Evolutionary conservation across 2,888 invertebrate species (phyloP).

Genomic region (Bugula neritina): DNA sequence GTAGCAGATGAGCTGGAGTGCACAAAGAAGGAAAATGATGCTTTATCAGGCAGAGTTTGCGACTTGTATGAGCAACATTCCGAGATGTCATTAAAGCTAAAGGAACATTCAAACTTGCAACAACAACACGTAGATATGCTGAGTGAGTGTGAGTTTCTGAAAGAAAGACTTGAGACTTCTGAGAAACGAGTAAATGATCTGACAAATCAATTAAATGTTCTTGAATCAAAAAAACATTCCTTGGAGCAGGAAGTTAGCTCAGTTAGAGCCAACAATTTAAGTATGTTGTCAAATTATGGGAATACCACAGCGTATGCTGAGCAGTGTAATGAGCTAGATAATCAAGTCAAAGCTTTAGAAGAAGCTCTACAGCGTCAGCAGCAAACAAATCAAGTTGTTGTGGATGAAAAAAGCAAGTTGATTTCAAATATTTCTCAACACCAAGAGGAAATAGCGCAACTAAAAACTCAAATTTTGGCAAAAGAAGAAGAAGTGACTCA

Average conservation of each 20-base stretch:
- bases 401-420: background rate
- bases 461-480: background rate
- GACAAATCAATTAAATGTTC: conserved; percentile 33
- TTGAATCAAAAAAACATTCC: conserved; percentile 33
- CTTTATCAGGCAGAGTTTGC: background rate
- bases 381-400: background rate
- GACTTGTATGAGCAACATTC: conserved; percentile 15
- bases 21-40: conserved; percentile 18
- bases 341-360: background rate
- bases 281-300: background rate
- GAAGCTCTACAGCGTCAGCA: background rate
- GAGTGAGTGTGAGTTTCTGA: background rate
- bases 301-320: background rate
- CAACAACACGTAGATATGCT: background rate
- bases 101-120: background rate
- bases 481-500: background rate
- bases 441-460: background rate
- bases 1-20: background rate
- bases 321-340: background rate
- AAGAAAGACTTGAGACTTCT: background rate
- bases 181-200: conserved; percentile 32
- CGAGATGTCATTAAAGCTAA: background rate
- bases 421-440: background rate
- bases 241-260: conserved; percentile 33
- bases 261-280: background rate